A percentile compares a stretch with the other conserved stretches of the same genome.
These are phyloP conservation scores for Cerastis rubricosa DNA, from an alignment of 2,888 invertebrate genomes.

Conservation along the genomic window DNA sequence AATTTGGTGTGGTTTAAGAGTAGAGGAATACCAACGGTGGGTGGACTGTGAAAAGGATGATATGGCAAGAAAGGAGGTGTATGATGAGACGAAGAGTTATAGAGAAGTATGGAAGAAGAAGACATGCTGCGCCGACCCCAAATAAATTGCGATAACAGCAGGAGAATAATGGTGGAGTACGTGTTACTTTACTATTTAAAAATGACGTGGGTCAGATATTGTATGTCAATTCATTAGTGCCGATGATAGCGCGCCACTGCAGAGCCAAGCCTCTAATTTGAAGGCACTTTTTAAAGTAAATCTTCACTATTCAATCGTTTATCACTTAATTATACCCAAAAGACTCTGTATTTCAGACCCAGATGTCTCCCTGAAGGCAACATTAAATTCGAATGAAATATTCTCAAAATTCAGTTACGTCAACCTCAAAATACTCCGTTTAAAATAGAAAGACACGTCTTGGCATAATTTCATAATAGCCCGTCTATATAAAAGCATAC, in stretches of 20 bases:
- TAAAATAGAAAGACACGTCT: constrained; percentile 30
- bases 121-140: too few species aligned
- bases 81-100: too few species aligned
- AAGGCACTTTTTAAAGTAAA: neutral
- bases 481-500: constrained; percentile 24
- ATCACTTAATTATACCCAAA: neutral
- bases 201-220: too few species aligned
- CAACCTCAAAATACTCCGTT: constrained; percentile 23
- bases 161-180: too few species aligned
- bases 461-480: constrained; percentile 38
- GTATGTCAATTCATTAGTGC: too few species aligned
- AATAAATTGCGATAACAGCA: too few species aligned
- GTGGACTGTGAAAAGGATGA: too few species aligned
- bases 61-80: too few species aligned
- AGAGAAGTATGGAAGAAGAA: too few species aligned
- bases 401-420: constrained; percentile 27
- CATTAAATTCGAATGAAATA: constrained; percentile 27
- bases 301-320: neutral
- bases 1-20: too few species aligned
- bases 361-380: neutral
- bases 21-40: too few species aligned
- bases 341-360: neutral
- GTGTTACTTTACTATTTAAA: too few species aligned
- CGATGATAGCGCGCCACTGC: neutral
- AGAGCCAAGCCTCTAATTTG: neutral